phyloP scores from a whole-genome alignment of 2,888 invertebrate species.

The Colletes collaris region DNA sequence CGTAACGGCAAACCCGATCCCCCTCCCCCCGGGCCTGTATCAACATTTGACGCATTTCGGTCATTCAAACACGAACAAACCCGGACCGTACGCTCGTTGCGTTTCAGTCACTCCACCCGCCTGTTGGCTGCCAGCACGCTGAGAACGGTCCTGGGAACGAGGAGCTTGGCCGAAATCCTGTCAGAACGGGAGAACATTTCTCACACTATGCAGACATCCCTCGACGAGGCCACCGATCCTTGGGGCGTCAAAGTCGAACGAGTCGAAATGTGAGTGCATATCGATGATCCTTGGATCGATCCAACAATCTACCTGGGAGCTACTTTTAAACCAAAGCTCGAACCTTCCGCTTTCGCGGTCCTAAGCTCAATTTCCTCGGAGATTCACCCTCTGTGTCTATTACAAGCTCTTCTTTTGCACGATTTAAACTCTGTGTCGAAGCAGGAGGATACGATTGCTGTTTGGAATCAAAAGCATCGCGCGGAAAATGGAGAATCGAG shows the following conservation, averaged over 20 bases:
- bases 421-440: too few species aligned
- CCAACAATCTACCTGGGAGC: too few species aligned
- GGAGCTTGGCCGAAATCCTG: slow-evolving; percentile 95
- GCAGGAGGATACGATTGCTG: too few species aligned
- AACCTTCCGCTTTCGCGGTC: too few species aligned
- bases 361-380: too few species aligned
- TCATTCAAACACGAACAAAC: neutral
- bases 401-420: too few species aligned
- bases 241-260: slow-evolving; percentile 97
- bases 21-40: too few species aligned
- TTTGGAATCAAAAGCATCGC: too few species aligned
- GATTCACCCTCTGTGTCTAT: too few species aligned
- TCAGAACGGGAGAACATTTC: slow-evolving; percentile 96
- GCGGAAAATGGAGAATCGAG: neutral
- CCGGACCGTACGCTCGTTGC: neutral
- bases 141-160: slow-evolving; percentile 95
- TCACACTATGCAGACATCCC: slow-evolving; percentile 92
- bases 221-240: slow-evolving; percentile 94
- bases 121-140: slow-evolving; percentile 93
- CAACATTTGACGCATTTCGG: too few species aligned
- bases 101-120: slow-evolving; percentile 90
- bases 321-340: too few species aligned
- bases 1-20: neutral
- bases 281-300: too few species aligned
- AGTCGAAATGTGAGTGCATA: slow-evolving; percentile 93